Conservation (phyloP, 2,113 vertebrate genomes). For the Melanerpes formicivorus region DNA sequence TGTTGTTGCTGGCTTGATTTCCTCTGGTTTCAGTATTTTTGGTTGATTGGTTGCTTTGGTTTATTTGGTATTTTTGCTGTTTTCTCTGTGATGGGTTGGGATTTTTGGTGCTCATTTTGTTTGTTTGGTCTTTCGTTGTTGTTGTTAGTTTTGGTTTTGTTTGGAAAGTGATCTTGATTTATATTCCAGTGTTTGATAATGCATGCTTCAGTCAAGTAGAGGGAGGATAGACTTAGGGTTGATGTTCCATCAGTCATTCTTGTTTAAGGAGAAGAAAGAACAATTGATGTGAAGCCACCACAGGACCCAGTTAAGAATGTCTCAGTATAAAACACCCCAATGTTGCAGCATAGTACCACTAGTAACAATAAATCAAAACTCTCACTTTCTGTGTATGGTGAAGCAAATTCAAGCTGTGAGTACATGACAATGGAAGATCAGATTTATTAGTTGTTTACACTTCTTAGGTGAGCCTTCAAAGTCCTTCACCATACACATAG, state of each 20-base stretch:
- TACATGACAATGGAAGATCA: not conserved
- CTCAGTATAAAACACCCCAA: not conserved
- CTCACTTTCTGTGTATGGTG: not conserved
- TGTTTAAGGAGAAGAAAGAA: not conserved
- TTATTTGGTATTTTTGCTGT: too few relatives aligned
- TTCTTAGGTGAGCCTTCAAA: not conserved
- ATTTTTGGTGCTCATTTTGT: too few relatives aligned
- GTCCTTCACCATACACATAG: not conserved
- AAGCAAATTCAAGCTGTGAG: not conserved
- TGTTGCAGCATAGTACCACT: not conserved
- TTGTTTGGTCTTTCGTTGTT: too few relatives aligned
- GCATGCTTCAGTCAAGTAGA: not conserved
- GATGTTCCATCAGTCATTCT: not conserved
- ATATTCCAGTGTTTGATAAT: not conserved
- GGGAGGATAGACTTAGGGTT: not conserved
- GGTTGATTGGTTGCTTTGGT: too few relatives aligned
- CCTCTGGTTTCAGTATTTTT: too few relatives aligned
- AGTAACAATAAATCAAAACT: not conserved
- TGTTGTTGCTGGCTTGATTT: too few relatives aligned
- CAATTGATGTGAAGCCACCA: not conserved
- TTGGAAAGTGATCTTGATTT: not conserved
- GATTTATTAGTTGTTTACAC: not conserved
- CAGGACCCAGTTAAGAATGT: not conserved
- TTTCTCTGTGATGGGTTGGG: too few relatives aligned
- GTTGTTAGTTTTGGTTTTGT: not conserved